Conservation (phyloP, 2,113 vertebrate genomes). For the Ailuropoda melanoleuca region DNA sequence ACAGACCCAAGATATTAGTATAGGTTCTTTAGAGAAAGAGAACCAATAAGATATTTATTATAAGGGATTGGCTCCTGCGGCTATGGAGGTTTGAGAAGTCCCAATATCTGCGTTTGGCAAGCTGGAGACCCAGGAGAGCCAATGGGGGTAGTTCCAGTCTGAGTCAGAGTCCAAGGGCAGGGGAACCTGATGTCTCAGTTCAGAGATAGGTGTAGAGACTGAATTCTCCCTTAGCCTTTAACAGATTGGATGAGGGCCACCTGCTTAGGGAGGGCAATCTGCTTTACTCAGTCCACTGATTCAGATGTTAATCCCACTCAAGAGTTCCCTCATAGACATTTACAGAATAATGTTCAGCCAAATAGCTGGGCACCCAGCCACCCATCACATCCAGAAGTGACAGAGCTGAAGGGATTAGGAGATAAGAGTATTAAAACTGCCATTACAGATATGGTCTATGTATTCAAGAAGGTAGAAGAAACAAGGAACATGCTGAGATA, state of each 20-base stretch:
- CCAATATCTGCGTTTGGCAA: neutral
- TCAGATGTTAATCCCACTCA: neutral
- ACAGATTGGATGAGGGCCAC: neutral
- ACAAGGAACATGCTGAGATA: neutral
- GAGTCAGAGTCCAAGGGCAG: neutral
- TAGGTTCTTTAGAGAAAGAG: neutral
- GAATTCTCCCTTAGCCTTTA: neutral
- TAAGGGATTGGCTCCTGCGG: neutral
- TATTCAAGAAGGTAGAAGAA: neutral
- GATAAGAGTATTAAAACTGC: neutral
- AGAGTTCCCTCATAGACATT: neutral
- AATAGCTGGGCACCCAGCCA: neutral
- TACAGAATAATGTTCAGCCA: neutral
- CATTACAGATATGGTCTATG: neutral
- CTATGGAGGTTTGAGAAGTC: neutral
- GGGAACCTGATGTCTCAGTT: neutral
- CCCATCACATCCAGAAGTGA: neutral
- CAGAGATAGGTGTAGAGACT: neutral
- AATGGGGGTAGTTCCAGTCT: neutral
- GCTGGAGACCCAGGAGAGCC: neutral
- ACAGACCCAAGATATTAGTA: neutral
- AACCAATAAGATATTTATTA: neutral
- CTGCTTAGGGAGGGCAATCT: neutral
- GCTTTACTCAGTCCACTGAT: neutral
- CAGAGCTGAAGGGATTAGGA: neutral